phyloP scores from a whole-genome alignment of 2,888 invertebrate species.

The Aricia artaxerxes region DNA sequence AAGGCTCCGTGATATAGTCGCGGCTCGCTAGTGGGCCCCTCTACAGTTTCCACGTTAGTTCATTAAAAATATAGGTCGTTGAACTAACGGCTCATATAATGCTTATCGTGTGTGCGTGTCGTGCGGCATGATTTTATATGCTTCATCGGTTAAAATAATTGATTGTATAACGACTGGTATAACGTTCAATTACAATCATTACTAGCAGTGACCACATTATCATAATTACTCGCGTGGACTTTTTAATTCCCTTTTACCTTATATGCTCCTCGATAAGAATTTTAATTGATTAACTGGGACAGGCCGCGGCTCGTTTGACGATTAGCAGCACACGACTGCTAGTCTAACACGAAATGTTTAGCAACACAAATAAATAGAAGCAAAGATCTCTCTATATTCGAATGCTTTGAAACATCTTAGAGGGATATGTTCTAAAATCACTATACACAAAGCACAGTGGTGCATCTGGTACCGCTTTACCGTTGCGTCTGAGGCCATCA shows the following conservation, averaged over 20 bases:
- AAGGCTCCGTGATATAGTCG: not conserved
- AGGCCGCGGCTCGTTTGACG: not conserved
- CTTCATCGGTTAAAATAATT: constrained; percentile 42
- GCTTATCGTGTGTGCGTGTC: constrained; percentile 50
- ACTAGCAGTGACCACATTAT: constrained; percentile 36
- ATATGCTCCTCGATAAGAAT: not conserved
- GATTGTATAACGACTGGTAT: constrained; percentile 35
- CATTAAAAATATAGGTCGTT: constrained; percentile 62
- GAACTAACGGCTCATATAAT: constrained; percentile 66
- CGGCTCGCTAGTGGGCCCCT: constrained; percentile 1
- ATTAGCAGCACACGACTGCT: not conserved
- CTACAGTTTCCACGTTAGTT: constrained; percentile 15
- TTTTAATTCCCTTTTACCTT: constrained; percentile 21
- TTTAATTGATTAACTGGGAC: constrained; percentile 7
- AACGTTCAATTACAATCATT: constrained; percentile 37
- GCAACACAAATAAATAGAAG: not conserved
- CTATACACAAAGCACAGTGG: not conserved
- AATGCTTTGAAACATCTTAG: not conserved
- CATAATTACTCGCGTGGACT: constrained; percentile 31
- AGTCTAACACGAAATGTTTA: not conserved
- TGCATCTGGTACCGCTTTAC: not conserved
- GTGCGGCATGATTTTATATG: constrained; percentile 46
- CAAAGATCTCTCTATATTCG: not conserved
- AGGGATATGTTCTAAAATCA: not conserved
- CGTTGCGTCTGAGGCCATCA: not conserved